Base-by-base conservation (phyloP, 2,888 invertebrate genomes). In the Digitonthophagus gazella region DNA sequence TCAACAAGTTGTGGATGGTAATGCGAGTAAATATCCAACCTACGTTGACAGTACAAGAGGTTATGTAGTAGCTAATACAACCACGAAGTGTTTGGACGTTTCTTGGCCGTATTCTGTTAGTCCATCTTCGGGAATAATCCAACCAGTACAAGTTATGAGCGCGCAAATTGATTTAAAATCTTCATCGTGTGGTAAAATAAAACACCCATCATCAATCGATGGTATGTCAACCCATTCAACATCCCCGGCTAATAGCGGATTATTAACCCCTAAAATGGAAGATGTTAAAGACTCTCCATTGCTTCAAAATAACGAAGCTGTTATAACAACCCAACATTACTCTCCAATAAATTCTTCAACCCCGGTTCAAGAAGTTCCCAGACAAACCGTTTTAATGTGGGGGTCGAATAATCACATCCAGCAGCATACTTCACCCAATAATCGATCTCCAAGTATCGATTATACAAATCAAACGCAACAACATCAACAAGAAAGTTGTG, bases 301-400 rank as follows among this genome's bases (percentile, higher is more conserved):
- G 71, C 76, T 79, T 64, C 72, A 72, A 66, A 74, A 82, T 79
- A 71, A 79, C 75, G 75, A 77, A 74, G 74, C 16, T 44, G 73
- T 77, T 1, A 76, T 75, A n/a, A 77, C 79, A 0, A 76, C 80
- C 0, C 81, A 80, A 71, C 82, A 83, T 75, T 82, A 80, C 73
- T 81, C 82, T 3, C 83, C 83, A 0, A 80, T 80, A 2, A 44
- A 44, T 11, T 6, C 28, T 11, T 78, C 79, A 8, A 72, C 77
- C 20, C 70, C 78, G 65, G 72, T 74, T 72, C 77, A 84, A 11
- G 84, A 87, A 67, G 90, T 89, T 74, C 91, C 92, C 0, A 85
- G 96, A 58, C 96, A 96, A 83, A 96, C 96, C 8, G 96, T 96
- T 67, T 87, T 96, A 58, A 96, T 96, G 96, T 96, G 96, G 96